phyloP scores from a whole-genome alignment of 2,113 vertebrate species.

The Saccopteryx bilineata region DNA sequence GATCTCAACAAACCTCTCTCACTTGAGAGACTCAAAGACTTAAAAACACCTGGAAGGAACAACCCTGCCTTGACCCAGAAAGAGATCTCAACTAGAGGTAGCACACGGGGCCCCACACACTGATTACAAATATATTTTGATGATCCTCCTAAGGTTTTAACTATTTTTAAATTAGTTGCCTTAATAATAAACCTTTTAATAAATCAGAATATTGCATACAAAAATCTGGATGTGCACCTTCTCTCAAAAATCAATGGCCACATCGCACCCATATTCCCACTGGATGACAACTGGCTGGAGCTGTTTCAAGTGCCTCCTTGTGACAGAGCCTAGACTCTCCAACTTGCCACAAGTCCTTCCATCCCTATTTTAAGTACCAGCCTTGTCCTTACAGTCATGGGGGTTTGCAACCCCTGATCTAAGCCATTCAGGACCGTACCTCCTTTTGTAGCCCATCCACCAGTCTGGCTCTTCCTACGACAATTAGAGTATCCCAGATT shows the following conservation, averaged over 20 bases:
- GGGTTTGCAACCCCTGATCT: neutral
- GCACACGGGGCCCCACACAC: neutral
- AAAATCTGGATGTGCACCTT: neutral
- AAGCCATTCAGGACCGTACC: neutral
- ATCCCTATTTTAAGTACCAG: neutral
- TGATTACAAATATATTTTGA: neutral
- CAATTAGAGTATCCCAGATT: neutral
- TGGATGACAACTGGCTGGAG: neutral
- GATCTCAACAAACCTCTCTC: neutral
- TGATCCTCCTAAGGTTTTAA: neutral
- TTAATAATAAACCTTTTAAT: neutral
- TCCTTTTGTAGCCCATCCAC: neutral
- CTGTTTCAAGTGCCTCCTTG: neutral
- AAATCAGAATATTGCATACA: neutral
- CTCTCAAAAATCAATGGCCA: neutral
- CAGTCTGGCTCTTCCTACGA: neutral
- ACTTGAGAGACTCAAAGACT: neutral
- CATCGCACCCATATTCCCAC: neutral
- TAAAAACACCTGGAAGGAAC: neutral
- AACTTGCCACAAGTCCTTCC: neutral
- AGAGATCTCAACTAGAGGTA: neutral
- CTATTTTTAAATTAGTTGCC: neutral
- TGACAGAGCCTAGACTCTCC: neutral
- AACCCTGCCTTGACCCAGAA: neutral
- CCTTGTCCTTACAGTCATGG: neutral